Evolutionary conservation across 2,797 vertebrate genomes (phyloP).

Genomic region (Liparis tanakae): DNA sequence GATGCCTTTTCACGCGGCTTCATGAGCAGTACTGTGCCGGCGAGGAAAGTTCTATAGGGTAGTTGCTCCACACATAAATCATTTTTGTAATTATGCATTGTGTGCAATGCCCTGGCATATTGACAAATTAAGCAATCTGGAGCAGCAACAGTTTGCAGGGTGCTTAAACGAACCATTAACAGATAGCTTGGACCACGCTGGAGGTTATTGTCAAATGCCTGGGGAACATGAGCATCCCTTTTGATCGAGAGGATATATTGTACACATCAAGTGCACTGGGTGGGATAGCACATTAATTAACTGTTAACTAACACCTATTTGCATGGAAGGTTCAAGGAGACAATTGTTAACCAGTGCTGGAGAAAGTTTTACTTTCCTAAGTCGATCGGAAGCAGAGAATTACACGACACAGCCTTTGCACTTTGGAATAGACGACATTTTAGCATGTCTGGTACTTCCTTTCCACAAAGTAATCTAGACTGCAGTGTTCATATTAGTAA

Average conservation of each 20-base stretch:
- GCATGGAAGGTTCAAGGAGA: not conserved
- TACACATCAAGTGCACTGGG: constrained; percentile 12
- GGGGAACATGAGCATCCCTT: constrained; percentile 16
- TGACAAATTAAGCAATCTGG: constrained; percentile 77
- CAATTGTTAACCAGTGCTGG: not conserved
- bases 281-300: not conserved
- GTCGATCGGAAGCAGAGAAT: not conserved
- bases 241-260: constrained; percentile 10
- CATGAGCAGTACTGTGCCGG: constrained; percentile 37
- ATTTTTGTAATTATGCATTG: constrained; percentile 77
- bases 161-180: constrained; percentile 59
- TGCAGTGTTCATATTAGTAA: not conserved
- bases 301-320: constrained; percentile 3
- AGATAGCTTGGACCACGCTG: constrained; percentile 50
- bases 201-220: constrained; percentile 4
- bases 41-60: constrained; percentile 48
- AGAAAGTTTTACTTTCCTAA: not conserved
- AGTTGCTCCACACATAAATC: constrained; percentile 70
- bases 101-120: constrained; percentile 65
- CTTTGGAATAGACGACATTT: not conserved
- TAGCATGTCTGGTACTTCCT: not conserved
- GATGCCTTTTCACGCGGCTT: constrained; percentile 59
- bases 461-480: not conserved
- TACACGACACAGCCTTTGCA: not conserved
- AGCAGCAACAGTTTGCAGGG: constrained; percentile 50